phyloP scores from a whole-genome alignment of 2,888 invertebrate species.

The Synanthedon tipuliformis region DNA sequence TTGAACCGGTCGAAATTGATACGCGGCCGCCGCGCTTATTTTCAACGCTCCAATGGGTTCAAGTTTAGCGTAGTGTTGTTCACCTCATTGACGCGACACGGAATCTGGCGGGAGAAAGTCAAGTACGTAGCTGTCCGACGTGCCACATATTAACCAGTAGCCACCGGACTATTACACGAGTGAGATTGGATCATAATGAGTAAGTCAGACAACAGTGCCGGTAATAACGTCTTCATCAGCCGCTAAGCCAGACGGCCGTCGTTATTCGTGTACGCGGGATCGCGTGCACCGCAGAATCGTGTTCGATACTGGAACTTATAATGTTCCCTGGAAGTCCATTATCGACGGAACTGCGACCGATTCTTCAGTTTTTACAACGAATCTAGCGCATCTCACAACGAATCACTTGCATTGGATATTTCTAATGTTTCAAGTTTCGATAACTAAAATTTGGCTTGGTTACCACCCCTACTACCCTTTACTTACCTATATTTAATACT shows the following conservation, averaged over 20 bases:
- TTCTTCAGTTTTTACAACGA: neutral
- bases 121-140: slow-evolving; percentile 47
- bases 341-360: neutral
- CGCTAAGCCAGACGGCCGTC: slow-evolving; percentile 40
- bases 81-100: slow-evolving; percentile 59
- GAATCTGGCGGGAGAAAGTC: slow-evolving; percentile 64
- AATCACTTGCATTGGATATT: too few species aligned
- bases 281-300: slow-evolving; percentile 1
- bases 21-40: slow-evolving; percentile 31
- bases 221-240: slow-evolving; percentile 21
- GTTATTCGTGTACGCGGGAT: slow-evolving; percentile 28
- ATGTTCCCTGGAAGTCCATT: neutral
- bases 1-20: slow-evolving; percentile 53
- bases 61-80: slow-evolving; percentile 52
- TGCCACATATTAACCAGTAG: slow-evolving; percentile 31
- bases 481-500: too few species aligned
- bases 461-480: too few species aligned
- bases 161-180: slow-evolving; percentile 38
- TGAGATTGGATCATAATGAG: slow-evolving; percentile 54
- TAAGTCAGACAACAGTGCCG: slow-evolving; percentile 38
- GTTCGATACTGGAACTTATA: neutral
- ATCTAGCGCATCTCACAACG: too few species aligned
- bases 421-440: too few species aligned
- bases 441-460: too few species aligned
- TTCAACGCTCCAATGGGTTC: slow-evolving; percentile 52